A percentile compares a stretch with the other conserved stretches of the same genome.
phyloP scores from a whole-genome alignment of 2,113 vertebrate species.

The Ibidorhyncha struthersii region DNA sequence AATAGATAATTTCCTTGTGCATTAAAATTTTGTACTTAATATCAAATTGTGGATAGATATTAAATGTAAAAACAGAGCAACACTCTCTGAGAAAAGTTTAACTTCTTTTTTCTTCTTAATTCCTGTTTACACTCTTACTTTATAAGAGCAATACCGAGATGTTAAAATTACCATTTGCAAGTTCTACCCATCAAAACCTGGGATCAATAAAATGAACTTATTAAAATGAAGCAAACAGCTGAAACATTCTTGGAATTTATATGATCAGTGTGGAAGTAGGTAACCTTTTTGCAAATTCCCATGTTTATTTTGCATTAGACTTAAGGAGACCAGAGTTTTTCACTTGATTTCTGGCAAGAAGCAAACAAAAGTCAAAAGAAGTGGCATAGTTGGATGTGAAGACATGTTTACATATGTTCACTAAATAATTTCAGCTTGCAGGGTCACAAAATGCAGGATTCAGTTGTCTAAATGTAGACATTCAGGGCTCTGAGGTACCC shows the following conservation, averaged over 20 bases:
- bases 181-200: neutral
- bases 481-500: neutral
- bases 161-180: neutral
- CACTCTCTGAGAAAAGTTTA: neutral
- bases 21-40: neutral
- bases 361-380: neutral
- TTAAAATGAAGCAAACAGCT: neutral
- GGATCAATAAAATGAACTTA: neutral
- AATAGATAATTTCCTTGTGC: neutral
- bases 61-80: neutral
- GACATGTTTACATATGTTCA: neutral
- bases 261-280: neutral
- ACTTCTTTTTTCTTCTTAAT: neutral
- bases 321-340: neutral
- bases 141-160: neutral
- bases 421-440: neutral
- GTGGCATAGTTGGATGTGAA: neutral
- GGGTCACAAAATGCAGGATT: neutral
- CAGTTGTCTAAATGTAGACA: neutral
- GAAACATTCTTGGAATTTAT: neutral
- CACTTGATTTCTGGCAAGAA: neutral
- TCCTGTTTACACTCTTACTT: neutral
- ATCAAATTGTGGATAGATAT: neutral
- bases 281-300: neutral
- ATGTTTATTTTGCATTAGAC: neutral